These are phyloP conservation scores for Todiramphus saurophagus DNA, from an alignment of 2,113 vertebrate genomes.

Conservation along the genomic window DNA sequence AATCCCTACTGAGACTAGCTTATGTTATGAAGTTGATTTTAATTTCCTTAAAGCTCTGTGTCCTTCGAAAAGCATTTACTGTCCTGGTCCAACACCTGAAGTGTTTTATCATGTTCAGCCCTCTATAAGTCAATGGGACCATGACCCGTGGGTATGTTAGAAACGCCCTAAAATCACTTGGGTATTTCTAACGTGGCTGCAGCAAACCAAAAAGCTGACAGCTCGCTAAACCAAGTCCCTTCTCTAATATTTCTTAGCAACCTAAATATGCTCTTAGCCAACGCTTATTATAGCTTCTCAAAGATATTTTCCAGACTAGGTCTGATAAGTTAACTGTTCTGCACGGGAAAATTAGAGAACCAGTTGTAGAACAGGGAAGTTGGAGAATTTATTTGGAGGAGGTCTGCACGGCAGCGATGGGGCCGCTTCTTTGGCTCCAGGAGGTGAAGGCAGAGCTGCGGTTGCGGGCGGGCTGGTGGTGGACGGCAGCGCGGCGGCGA, in stretches of 20 bases:
- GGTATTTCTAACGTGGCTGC: not conserved
- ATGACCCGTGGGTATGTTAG: not conserved
- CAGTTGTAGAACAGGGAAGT: not conserved
- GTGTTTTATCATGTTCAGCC: constrained; percentile 7
- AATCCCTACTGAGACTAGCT: not conserved
- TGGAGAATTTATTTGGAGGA: not conserved
- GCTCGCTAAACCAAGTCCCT: not conserved
- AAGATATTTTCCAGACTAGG: constrained; percentile 21
- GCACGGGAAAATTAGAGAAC: not conserved
- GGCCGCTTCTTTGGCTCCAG: not conserved
- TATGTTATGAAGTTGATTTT: constrained; percentile 39
- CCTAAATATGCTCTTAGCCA: not conserved
- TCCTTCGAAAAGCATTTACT: constrained; percentile 17
- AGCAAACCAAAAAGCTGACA: not conserved
- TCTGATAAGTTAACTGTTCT: constrained; percentile 1
- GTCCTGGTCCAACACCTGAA: not conserved
- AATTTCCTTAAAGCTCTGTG: constrained; percentile 45
- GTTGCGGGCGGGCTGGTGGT: not conserved
- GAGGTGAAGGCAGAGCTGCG: not conserved
- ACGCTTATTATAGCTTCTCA: not conserved
- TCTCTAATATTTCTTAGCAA: constrained; percentile 26
- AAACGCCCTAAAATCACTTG: not conserved
- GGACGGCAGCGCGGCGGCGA: not conserved
- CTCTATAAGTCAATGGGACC: not conserved
- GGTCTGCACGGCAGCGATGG: not conserved